Percentiles rank a stretch among this genome's conserved stretches.
phyloP scores from a whole-genome alignment of 1,140 invertebrate species.

The Plutomurus gul region DNA sequence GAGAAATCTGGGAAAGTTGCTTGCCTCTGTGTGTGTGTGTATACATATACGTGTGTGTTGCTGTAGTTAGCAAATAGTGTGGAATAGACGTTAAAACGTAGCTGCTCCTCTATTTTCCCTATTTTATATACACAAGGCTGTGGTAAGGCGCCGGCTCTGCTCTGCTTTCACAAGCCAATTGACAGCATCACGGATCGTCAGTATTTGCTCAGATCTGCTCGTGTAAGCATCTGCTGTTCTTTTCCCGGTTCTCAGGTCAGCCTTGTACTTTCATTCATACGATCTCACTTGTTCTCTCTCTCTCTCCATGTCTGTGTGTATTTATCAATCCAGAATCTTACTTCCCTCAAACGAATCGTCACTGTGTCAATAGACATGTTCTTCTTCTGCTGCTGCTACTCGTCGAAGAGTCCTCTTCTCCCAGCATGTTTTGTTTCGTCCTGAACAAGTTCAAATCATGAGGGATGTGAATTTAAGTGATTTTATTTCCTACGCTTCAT shows the following conservation, averaged over 20 bases:
- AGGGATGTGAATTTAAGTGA: neutral
- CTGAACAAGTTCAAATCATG: neutral
- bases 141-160: conserved; percentile 14
- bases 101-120: neutral
- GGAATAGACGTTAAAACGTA: too few species aligned
- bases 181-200: conserved; percentile 27
- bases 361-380: conserved; percentile 11
- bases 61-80: too few species aligned
- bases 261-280: neutral
- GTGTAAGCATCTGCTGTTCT: conserved; percentile 28
- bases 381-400: neutral
- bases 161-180: conserved; percentile 26
- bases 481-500: neutral
- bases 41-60: too few species aligned
- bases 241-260: neutral
- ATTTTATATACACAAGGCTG: neutral
- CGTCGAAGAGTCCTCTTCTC: neutral
- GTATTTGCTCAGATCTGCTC: conserved; percentile 23
- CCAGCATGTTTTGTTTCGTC: too few species aligned
- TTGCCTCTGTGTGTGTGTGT: neutral
- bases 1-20: neutral
- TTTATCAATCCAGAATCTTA: conserved; percentile 8
- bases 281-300: neutral
- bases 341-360: neutral
- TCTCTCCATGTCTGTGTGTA: too few species aligned